These are phyloP conservation scores for Dasysyrphus albostriatus DNA, from an alignment of 2,888 invertebrate genomes.

Conservation along the genomic window DNA sequence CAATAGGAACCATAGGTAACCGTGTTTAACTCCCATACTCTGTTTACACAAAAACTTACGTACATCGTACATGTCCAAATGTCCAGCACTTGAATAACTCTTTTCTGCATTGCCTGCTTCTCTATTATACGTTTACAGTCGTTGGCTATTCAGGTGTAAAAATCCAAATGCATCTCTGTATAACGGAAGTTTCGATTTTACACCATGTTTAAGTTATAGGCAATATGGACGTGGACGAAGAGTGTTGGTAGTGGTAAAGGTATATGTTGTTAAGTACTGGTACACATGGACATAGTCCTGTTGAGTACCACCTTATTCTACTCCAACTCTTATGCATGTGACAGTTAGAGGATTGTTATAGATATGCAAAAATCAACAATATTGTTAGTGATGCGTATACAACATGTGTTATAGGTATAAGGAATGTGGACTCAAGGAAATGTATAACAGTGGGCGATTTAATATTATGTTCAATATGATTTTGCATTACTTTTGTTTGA, in stretches of 20 bases:
- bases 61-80: not conserved
- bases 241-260: not conserved
- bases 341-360: constrained; percentile 57
- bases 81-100: constrained; percentile 57
- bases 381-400: constrained; percentile 41
- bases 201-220: constrained; percentile 56
- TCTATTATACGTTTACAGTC: constrained; percentile 21
- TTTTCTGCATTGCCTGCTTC: constrained; percentile 10
- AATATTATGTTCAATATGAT: constrained; percentile 13
- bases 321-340: constrained; percentile 28
- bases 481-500: too few species aligned
- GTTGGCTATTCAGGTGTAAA: constrained; percentile 62
- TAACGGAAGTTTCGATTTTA: constrained; percentile 72
- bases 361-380: constrained; percentile 69
- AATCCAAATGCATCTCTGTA: constrained; percentile 59
- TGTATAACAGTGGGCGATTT: constrained; percentile 10
- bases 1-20: not conserved
- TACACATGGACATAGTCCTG: not conserved
- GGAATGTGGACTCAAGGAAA: constrained; percentile 28
- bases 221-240: not conserved
- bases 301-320: constrained; percentile 4
- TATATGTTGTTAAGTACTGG: constrained; percentile 4
- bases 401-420: constrained; percentile 21
- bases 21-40: constrained; percentile 14
- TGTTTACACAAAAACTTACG: not conserved